A percentile compares a stretch with the other conserved stretches of the same genome.
These are phyloP conservation scores for Corythaeola cristata DNA, from an alignment of 2,113 vertebrate genomes.

Conservation along the genomic window DNA sequence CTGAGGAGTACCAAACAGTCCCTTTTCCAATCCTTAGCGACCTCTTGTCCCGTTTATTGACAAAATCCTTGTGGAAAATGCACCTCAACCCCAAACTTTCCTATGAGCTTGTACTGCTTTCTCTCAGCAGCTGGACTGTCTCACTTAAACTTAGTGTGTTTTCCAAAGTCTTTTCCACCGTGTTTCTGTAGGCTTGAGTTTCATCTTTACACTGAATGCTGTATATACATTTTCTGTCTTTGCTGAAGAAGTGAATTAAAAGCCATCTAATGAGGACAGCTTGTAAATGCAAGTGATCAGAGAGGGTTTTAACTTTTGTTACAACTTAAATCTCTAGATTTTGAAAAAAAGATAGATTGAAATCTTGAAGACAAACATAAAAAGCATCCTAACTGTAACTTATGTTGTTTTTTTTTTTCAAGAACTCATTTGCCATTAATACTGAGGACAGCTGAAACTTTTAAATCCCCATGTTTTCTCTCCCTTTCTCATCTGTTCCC, in stretches of 20 bases:
- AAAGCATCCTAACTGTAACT: not conserved
- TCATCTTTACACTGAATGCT: not conserved
- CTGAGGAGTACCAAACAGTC: not conserved
- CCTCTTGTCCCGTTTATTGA: not conserved
- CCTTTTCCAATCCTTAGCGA: not conserved
- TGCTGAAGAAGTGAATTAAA: not conserved
- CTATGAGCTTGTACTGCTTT: not conserved
- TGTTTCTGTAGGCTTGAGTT: not conserved
- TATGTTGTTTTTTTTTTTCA: not conserved
- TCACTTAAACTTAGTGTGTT: not conserved
- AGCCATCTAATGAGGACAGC: not conserved
- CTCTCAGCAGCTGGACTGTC: not conserved
- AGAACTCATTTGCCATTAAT: not conserved
- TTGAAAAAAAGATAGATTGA: not conserved
- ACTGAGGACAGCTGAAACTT: not conserved
- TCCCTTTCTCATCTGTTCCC: not conserved
- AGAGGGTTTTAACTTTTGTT: not conserved
- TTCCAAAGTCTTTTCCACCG: not conserved
- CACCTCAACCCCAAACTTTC: not conserved
- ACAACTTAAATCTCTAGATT: not conserved
- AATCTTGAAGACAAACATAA: not conserved
- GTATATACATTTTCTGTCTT: not conserved
- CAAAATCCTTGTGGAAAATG: not conserved
- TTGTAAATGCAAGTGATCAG: not conserved
- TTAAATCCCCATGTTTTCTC: not conserved